Evolutionary conservation across 2,888 invertebrate species (phyloP), one percentile per base, ranked within the genome.

Genomic region (Acanthosoma haemorrhoidale): DNA sequence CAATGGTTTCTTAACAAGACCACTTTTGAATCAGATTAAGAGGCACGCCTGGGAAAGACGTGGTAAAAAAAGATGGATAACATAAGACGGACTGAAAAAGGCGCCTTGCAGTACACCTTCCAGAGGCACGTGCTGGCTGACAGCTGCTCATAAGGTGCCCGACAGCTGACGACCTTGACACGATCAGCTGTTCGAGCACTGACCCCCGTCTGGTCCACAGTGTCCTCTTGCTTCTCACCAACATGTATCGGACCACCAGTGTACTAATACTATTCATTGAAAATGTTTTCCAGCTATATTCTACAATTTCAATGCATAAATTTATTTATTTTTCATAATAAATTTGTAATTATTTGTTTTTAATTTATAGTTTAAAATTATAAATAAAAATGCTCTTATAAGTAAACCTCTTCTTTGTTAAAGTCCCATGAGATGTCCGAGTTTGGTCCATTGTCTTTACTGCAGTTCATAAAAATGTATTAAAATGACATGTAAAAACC

Each of bases 131-230:
- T 51, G 51, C n/a, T 29, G 51, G 51, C 51, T n/a, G 51, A 25
- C 51, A 51, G 51, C 51, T 51, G 51, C 21, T 51, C 25, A 25
- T 51, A 51, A 51, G 51, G 51, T n/a, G 25, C 43, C 51, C 25
- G 25, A 9, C 51, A 51, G 51, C 51, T 51, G 51, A 51, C 21
- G 51, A 51, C 51, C 51, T 51, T 51, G 51, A 51, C 51, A 51
- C 51, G 51, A 25, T 51, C 25, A 51, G 51, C 51, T 25, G 51
- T 11, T 43, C n/a, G 11, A 21, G 21, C 21, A 4, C 13, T 21
- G 13, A 21, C 21, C 25, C 43, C 43, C 3, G 11, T 6, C 51
- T 5, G n/a, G n/a, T 13, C 51, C 11, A 11, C 29, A 51, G 51
- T 25, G 25, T 13, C 29, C 25, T 51, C 51, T 51, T 4, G 21